These are phyloP conservation scores for Leptinotarsa undecemlineata DNA, from an alignment of 1,140 invertebrate genomes.

Conservation along the genomic window DNA sequence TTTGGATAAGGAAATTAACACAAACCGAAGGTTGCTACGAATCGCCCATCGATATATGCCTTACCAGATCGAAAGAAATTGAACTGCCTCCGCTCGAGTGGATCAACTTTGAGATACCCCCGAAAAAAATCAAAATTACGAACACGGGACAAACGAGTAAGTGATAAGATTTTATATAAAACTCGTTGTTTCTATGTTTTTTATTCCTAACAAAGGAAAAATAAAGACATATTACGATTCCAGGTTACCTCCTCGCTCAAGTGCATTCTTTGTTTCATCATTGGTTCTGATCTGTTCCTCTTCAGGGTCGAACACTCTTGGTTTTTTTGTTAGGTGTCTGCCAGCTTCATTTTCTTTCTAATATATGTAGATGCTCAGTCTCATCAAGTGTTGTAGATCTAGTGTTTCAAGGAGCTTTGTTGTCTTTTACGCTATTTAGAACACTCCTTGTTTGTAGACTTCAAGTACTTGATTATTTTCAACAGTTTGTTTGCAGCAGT, in stretches of 20 bases:
- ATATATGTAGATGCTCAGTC: not conserved
- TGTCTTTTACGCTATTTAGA: no score
- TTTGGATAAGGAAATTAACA: constrained; percentile 20
- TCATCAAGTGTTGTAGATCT: not conserved
- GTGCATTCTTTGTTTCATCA: not conserved
- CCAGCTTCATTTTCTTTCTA: not conserved
- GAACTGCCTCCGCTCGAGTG: constrained; percentile 58
- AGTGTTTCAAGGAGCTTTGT: no score
- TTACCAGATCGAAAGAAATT: constrained; percentile 56
- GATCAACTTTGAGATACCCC: constrained; percentile 60
- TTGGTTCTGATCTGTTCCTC: not conserved
- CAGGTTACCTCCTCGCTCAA: not conserved
- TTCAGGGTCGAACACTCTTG: not conserved
- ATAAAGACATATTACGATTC: not conserved
- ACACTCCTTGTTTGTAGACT: no score
- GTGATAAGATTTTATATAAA: not conserved
- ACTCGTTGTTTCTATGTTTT: no score
- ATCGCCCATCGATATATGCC: constrained; percentile 63
- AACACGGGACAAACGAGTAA: constrained; percentile 65
- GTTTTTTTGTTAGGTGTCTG: not conserved
- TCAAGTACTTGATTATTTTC: no score
- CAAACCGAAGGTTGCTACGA: constrained; percentile 43
- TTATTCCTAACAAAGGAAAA: not conserved
- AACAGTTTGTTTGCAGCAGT: no score
- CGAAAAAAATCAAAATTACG: constrained; percentile 64